Base-by-base conservation (phyloP, 2,888 invertebrate genomes). In the Cantharis rufa region DNA sequence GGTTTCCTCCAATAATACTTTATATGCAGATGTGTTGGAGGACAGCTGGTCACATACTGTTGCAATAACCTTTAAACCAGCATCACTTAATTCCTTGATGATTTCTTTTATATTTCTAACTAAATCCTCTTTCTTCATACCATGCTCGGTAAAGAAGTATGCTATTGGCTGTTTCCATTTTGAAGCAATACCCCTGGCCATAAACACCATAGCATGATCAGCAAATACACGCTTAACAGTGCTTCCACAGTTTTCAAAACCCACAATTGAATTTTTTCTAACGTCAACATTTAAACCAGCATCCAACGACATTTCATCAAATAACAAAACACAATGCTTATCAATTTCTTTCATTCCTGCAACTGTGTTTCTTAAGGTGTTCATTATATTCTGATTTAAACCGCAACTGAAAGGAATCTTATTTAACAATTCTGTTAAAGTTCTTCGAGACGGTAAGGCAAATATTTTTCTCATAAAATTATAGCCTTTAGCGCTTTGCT, bases 161-260 rank as follows among this genome's bases (percentile, higher is more conserved):
- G 24, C 24, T 0, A 78, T 66, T 1, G 74, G 74, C 15, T 70
- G 70, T 27, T 78, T 78, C 78, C 78, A 78, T 16, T 78, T 78
- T 13, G 21, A 72, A 1, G 48, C 1, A 5, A 71, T 15, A 5
- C 74, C 77, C 69, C 79, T 82, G 9, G 81, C n/a, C 78, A 84
- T 80, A 69, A 83, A 84, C 15, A 82, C 79, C 28, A 81, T 32
- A 61, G 82, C 82, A 77, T 84, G 83, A 64, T 84, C 83, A 63
- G 83, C 82, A 78, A 83, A 79, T 15, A n/a, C 16, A 10, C 11
- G 15, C 21, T 21, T 18, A 15, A 63, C 15, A 77, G 61, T 16
- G 74, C 15, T 10, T 13, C 69, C 5, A 74, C 78, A 48, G 79
- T 80, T 69, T 70, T 77, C 74, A 82, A 81, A 9, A 18, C 62